These are phyloP conservation scores for Thereva unica DNA, from an alignment of 2,888 invertebrate genomes.

Conservation along the genomic window DNA sequence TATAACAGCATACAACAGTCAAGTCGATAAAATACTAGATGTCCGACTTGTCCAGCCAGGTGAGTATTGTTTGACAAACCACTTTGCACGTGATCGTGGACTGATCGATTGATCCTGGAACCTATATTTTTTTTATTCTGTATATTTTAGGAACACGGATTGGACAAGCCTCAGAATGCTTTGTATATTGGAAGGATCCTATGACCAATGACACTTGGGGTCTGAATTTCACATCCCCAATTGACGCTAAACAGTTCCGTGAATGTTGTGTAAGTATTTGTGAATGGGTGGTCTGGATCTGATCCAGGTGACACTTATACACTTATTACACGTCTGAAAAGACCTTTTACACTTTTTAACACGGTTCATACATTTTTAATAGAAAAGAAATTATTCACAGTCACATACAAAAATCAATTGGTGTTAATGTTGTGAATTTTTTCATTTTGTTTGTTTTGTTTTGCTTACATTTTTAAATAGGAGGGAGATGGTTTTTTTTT, in stretches of 20 bases:
- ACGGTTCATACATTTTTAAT: conserved; percentile 19
- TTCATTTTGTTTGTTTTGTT: conserved; percentile 29
- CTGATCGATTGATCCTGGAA: not conserved
- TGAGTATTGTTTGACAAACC: conserved; percentile 56
- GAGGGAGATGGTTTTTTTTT: not conserved
- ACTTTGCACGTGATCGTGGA: not conserved
- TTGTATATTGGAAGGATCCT: conserved; percentile 98
- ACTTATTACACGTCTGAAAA: conserved; percentile 23
- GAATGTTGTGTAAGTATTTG: conserved; percentile 91
- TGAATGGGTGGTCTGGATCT: conserved; percentile 12
- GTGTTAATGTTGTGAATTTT: conserved; percentile 30
- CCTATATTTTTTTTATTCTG: conserved; percentile 32
- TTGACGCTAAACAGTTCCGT: conserved; percentile 95
- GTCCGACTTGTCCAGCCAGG: conserved; percentile 96
- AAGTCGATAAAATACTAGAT: conserved; percentile 97
- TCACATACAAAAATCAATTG: conserved; percentile 35
- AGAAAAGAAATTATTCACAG: conserved; percentile 31
- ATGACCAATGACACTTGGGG: conserved; percentile 98
- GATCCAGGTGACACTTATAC: conserved; percentile 26
- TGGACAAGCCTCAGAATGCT: conserved; percentile 97
- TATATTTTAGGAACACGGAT: conserved; percentile 82
- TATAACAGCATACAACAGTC: conserved; percentile 98
- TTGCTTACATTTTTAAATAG: not conserved
- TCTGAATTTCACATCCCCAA: conserved; percentile 94
- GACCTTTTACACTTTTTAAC: not conserved